Conservation (phyloP, 1,140 invertebrate species). For the Caenorhabditis tropicalis region DNA sequence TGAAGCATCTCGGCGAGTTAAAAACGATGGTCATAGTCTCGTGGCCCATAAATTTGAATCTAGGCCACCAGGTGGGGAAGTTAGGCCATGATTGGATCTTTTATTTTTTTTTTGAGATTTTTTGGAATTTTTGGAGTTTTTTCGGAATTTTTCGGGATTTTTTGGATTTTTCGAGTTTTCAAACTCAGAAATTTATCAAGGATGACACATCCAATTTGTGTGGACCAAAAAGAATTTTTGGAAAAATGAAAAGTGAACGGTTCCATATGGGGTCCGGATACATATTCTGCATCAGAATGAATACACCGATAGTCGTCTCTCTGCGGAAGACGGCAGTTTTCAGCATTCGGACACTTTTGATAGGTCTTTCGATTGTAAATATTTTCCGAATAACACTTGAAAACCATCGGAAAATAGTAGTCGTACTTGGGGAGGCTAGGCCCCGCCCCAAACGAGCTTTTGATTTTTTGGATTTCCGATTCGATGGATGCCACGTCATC, state of each 20-base stretch:
- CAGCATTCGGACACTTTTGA: not conserved
- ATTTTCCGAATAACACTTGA: not conserved
- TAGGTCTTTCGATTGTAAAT: not conserved
- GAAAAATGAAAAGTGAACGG: conserved; percentile 29
- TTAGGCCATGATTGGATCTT: no score
- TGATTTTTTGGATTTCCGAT: not conserved
- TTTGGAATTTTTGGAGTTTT: no score
- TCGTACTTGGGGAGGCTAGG: not conserved
- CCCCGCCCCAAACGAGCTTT: not conserved
- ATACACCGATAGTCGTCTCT: conserved; percentile 2
- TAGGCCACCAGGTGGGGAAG: no score
- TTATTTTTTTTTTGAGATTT: no score
- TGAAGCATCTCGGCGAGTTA: no score
- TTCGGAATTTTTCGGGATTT: no score
- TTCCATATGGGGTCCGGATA: not conserved
- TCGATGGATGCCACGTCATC: not conserved
- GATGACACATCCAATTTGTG: conserved; percentile 10
- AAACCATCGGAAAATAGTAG: not conserved
- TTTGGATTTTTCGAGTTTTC: no score
- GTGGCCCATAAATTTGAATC: no score
- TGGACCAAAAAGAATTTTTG: not conserved
- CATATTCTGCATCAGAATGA: conserved; percentile 22
- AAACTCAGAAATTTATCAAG: not conserved
- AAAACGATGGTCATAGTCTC: no score
- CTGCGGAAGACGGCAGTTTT: not conserved